Percentiles rank a stretch among this genome's conserved stretches.
These are phyloP conservation scores for Trochalopteron elliotii DNA, from an alignment of 2,113 vertebrate genomes.

Conservation along the genomic window DNA sequence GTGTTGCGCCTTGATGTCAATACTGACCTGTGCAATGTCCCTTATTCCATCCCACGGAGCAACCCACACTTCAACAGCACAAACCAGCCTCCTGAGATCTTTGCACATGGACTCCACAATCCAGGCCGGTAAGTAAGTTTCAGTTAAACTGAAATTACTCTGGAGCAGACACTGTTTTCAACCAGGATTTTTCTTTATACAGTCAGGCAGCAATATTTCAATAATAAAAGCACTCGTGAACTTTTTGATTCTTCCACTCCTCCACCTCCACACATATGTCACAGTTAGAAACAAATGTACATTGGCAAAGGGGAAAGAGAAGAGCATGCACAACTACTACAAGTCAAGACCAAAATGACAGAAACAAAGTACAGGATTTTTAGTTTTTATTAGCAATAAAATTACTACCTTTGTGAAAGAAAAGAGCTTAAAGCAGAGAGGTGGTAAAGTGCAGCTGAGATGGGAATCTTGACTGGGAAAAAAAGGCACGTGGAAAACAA, in stretches of 20 bases:
- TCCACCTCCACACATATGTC: neutral
- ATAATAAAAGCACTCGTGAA: neutral
- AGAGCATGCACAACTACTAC: neutral
- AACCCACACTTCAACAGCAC: slow-evolving; percentile 99
- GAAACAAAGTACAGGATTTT: neutral
- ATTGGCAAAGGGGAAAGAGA: neutral
- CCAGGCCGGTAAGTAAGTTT: slow-evolving; percentile 90
- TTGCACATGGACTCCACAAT: slow-evolving; percentile 95
- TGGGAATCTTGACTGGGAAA: neutral
- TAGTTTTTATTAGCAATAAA: neutral
- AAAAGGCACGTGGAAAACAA: neutral
- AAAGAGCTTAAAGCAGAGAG: neutral
- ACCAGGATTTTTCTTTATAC: neutral
- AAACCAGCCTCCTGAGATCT: slow-evolving; percentile 97
- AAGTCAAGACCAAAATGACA: neutral
- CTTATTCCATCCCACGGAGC: slow-evolving; percentile 90
- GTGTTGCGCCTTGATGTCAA: slow-evolving; percentile 94
- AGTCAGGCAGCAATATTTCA: neutral
- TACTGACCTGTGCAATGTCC: slow-evolving; percentile 84
- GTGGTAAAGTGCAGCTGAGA: neutral
- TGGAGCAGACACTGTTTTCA: neutral
- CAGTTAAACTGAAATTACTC: neutral
- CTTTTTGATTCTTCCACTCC: neutral
- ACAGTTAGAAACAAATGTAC: neutral
- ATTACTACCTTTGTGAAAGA: neutral